Conservation (phyloP, 2,113 vertebrate genomes). For the Nycticebus coucang region DNA sequence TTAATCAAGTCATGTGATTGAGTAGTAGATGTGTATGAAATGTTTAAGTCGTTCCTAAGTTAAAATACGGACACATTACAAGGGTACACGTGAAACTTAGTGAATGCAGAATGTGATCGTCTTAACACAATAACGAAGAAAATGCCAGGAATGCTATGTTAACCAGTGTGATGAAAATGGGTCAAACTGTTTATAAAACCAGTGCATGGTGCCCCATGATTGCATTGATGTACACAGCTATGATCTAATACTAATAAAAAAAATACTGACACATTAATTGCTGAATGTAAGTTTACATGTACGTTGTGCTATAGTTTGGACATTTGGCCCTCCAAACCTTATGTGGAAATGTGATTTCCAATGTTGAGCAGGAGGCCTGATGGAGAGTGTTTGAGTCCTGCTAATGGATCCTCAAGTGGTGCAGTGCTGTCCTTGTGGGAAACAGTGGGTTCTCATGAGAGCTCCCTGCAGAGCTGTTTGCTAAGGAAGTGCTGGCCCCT, state of each 20-base stretch:
- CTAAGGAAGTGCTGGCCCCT: too few relatives aligned
- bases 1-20: not conserved
- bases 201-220: too few relatives aligned
- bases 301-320: not conserved
- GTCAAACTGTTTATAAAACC: too few relatives aligned
- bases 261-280: not conserved
- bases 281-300: not conserved
- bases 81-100: too few relatives aligned
- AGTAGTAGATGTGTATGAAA: not conserved
- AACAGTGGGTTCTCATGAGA: not conserved
- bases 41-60: not conserved
- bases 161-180: too few relatives aligned
- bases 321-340: not conserved
- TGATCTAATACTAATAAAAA: too few relatives aligned
- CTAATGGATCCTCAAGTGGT: not conserved
- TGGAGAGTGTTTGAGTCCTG: not conserved
- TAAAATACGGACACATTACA: not conserved
- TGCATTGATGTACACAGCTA: too few relatives aligned
- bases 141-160: too few relatives aligned
- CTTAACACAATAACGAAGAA: too few relatives aligned
- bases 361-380: not conserved
- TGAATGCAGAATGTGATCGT: too few relatives aligned
- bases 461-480: too few relatives aligned
- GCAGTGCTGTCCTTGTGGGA: not conserved
- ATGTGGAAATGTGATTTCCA: not conserved